Conservation (phyloP, 2,797 vertebrate species). For the Sparus aurata region DNA sequence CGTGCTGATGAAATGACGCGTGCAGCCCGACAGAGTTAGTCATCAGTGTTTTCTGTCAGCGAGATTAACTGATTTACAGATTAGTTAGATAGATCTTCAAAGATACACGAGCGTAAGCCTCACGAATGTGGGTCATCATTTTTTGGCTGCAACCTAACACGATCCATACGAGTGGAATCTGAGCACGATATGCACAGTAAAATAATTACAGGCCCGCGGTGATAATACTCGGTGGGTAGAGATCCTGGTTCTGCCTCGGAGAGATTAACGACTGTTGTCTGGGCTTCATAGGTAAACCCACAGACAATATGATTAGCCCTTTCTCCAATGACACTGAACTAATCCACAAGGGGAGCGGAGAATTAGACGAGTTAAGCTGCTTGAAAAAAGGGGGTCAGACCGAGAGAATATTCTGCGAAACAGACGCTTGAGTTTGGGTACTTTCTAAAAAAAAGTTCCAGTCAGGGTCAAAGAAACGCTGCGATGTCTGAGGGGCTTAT, state of each 20-base stretch:
- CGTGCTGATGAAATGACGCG: background rate
- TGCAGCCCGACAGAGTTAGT: background rate
- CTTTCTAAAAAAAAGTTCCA: background rate
- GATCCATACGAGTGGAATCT: background rate
- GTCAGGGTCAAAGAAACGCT: background rate
- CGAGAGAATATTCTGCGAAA: constrained; percentile 18
- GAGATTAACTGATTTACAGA: constrained; percentile 54
- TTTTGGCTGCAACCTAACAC: background rate
- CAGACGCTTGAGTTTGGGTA: background rate
- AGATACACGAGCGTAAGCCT: constrained; percentile 17
- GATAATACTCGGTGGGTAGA: constrained; percentile 4
- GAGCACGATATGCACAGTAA: background rate
- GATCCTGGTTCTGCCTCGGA: constrained; percentile 9
- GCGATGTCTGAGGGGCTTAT: background rate
- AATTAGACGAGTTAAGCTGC: constrained; percentile 50
- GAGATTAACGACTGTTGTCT: constrained; percentile 45
- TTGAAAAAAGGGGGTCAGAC: constrained; percentile 35
- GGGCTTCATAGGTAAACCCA: constrained; percentile 9
- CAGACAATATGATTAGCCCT: constrained; percentile 54
- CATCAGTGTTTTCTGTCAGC: constrained; percentile 8
- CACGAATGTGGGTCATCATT: constrained; percentile 8
- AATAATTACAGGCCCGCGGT: constrained; percentile 15
- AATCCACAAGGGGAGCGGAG: constrained; percentile 55
- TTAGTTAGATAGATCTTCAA: constrained; percentile 22
- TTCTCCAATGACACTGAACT: constrained; percentile 57